phyloP scores from a whole-genome alignment of 2,797 vertebrate species.

The Rhinella marina region DNA sequence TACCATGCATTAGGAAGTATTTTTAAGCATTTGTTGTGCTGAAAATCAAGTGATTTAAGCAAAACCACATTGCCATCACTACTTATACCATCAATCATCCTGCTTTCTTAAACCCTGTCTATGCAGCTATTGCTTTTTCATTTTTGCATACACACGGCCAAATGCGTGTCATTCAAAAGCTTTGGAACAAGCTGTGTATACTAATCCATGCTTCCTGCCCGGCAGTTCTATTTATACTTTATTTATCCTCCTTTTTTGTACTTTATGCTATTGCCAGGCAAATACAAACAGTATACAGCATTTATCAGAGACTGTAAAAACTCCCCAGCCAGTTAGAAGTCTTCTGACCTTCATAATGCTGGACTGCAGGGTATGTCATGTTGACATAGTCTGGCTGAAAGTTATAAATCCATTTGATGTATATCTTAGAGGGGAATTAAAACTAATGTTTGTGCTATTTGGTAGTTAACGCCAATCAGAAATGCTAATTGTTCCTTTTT shows the following conservation, averaged over 20 bases:
- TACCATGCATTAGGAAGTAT: constrained; percentile 42
- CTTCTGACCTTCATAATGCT: not conserved
- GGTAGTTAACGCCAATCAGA: not conserved
- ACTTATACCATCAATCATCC: constrained; percentile 49
- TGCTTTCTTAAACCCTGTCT: constrained; percentile 25
- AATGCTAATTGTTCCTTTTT: not conserved
- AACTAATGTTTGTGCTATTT: not conserved
- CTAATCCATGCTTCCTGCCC: constrained; percentile 51
- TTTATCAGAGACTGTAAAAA: constrained; percentile 24
- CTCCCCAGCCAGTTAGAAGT: not conserved
- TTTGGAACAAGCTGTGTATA: constrained; percentile 47
- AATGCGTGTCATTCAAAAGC: constrained; percentile 44
- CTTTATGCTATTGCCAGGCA: constrained; percentile 43
- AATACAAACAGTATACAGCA: constrained; percentile 42
- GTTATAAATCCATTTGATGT: constrained; percentile 33
- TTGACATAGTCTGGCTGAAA: not conserved
- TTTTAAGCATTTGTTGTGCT: constrained; percentile 21
- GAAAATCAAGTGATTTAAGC: constrained; percentile 44
- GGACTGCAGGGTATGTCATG: not conserved
- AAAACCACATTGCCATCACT: constrained; percentile 33
- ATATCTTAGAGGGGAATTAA: not conserved
- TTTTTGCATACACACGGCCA: constrained; percentile 29
- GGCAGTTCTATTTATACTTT: constrained; percentile 52
- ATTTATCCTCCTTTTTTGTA: constrained; percentile 7
- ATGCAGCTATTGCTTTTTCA: constrained; percentile 19